phyloP scores from a whole-genome alignment of 2,797 vertebrate genomes.

The Melanotaenia trifasciata region DNA sequence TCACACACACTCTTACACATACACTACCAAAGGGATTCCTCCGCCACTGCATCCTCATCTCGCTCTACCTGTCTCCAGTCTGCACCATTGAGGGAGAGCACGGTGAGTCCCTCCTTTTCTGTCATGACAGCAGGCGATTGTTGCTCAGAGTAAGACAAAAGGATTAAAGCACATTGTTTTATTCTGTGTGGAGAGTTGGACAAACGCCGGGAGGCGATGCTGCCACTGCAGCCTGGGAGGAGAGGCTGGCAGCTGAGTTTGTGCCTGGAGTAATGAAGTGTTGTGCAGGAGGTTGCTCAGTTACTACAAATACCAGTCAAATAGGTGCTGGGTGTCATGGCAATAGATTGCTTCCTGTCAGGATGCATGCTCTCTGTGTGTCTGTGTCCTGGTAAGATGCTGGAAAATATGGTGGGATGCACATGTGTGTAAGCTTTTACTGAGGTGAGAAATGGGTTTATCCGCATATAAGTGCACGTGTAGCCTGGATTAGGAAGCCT shows the following conservation, averaged over 20 bases:
- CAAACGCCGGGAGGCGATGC: slow-evolving; percentile 52
- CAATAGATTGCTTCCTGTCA: slow-evolving; percentile 55
- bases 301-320: slow-evolving; percentile 70
- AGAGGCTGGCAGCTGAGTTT: slow-evolving; percentile 67
- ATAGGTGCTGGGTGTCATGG: slow-evolving; percentile 56
- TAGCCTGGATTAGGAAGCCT: slow-evolving; percentile 21
- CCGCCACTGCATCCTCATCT: slow-evolving; percentile 67
- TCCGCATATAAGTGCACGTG: slow-evolving; percentile 27
- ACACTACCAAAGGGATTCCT: slow-evolving; percentile 78
- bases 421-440: slow-evolving; percentile 27
- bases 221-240: slow-evolving; percentile 66
- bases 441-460: slow-evolving; percentile 46
- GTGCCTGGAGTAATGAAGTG: slow-evolving; percentile 59
- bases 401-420: slow-evolving; percentile 34
- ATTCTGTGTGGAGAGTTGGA: slow-evolving; percentile 45
- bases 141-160: slow-evolving; percentile 68
- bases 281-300: slow-evolving; percentile 55
- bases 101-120: slow-evolving; percentile 74
- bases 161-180: slow-evolving; percentile 49
- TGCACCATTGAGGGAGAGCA: slow-evolving; percentile 40
- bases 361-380: slow-evolving; percentile 45
- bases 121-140: slow-evolving; percentile 58
- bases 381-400: slow-evolving; percentile 47
- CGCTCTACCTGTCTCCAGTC: slow-evolving; percentile 66
- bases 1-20: slow-evolving; percentile 75